Conservation (phyloP, 2,797 vertebrate species). For the Megaceryle alcyon region DNA sequence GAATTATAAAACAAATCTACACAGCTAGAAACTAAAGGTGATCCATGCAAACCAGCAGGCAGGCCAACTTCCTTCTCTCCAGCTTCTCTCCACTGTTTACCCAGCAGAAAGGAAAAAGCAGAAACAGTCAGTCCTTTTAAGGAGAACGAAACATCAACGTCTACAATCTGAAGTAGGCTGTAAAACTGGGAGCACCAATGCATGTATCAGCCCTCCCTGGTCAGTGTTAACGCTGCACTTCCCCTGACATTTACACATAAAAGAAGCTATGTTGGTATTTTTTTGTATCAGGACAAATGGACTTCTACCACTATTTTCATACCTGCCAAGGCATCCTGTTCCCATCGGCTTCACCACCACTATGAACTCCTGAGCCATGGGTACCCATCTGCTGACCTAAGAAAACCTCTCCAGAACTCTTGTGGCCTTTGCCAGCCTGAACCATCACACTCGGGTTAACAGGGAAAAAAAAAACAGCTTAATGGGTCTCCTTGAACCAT, state of each 20-base stretch:
- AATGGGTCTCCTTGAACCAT: not conserved
- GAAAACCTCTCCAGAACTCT: not conserved
- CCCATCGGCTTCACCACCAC: not conserved
- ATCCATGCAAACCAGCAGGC: not conserved
- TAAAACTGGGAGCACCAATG: not conserved
- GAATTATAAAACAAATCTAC: not conserved
- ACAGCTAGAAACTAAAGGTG: not conserved
- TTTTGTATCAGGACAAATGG: not conserved
- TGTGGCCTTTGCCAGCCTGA: not conserved
- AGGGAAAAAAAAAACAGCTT: not conserved
- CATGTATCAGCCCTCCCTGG: not conserved
- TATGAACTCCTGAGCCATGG: not conserved
- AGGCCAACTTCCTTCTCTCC: not conserved
- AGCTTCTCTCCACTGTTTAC: not conserved
- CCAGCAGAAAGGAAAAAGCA: not conserved
- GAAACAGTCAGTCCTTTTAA: not conserved
- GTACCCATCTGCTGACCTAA: not conserved
- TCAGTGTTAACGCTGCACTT: not conserved
- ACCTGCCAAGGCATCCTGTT: not conserved
- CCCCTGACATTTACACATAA: not conserved
- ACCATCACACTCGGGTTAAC: not conserved
- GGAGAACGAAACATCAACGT: not conserved
- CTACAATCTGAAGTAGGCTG: not conserved
- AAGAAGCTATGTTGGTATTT: not conserved
- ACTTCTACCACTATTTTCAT: not conserved